Evolutionary conservation across 2,113 vertebrate species (phyloP), one percentile per base, ranked within the genome.

Genomic region (Tetrax tetrax): DNA sequence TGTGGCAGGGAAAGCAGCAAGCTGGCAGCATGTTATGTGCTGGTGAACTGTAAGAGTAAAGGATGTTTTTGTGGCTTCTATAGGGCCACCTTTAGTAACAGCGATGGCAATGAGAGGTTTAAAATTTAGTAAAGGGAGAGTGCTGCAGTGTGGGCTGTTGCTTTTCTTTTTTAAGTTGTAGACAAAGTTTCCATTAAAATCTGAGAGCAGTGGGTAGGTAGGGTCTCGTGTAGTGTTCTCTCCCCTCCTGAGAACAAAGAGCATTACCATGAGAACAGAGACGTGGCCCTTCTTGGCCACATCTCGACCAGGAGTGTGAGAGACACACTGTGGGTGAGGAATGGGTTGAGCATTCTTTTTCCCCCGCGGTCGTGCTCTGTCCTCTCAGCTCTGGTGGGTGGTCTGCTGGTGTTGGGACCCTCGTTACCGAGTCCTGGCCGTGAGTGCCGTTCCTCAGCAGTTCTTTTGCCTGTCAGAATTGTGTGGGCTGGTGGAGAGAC

Each of bases 271-370:
- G n/a, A n/a, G n/a, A n/a, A n/a, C n/a, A n/a, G n/a, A 38, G 88
- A 83, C 2, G 2, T 92, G 92, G 68, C 79, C 35, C 41, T 90
- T 1, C 17, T 31, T 2, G 3, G 38, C 43, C 33, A 3, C 10
- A 3, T 23, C 37, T 76, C 0, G 0, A 3, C 35, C 4, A 24
- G 50, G 50, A 70, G 22, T 24, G 25, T 6, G 19, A n/a, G n/a
- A n/a, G n/a, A n/a, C n/a, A n/a, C n/a, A 2, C 33, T 20, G 28
- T 24, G 37, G 18, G 3, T 16, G 66, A 74, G 47, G 50, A 61
- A 10, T 2, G 14, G 10, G 6, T 29, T 28, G 45, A 50, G 29
- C 16, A 0, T 45, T 60, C 28, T 56, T 60, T 18, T 82, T 61
- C 38, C 63, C 59, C 33, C 38, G 33, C 0, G 0, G 24, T 25